Conservation (phyloP, 2,113 vertebrate species). For the Rhinogobius similis region DNA sequence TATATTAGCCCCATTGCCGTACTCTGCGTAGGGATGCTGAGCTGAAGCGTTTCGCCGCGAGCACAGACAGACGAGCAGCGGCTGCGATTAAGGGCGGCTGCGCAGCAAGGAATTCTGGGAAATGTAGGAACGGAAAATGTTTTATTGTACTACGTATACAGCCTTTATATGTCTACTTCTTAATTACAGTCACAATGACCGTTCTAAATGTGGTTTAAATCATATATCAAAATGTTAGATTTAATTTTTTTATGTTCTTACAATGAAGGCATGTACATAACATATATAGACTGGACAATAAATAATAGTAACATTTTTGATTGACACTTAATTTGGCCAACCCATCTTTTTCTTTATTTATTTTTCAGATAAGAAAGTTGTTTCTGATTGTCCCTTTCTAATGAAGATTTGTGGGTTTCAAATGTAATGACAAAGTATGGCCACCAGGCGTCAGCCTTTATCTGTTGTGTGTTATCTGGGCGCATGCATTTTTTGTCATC, state of each 20-base stretch:
- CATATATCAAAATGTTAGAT: neutral
- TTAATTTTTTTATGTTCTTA: neutral
- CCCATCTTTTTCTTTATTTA: neutral
- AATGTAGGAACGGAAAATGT: conserved; percentile 61
- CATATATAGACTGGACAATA: too few species aligned
- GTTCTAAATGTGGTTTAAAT: neutral
- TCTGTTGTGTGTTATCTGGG: neutral
- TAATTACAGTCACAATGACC: neutral
- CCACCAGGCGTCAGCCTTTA: neutral
- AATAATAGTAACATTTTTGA: too few species aligned
- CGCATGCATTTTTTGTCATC: neutral
- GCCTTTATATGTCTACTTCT: neutral
- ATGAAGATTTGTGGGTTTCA: neutral
- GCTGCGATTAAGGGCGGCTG: conserved; percentile 66
- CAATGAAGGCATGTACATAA: neutral
- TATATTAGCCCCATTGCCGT: conserved; percentile 57
- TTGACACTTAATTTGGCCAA: too few species aligned
- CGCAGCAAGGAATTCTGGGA: conserved; percentile 72
- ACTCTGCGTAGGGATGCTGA: conserved; percentile 75
- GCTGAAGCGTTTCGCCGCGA: conserved; percentile 60
- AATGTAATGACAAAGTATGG: neutral
- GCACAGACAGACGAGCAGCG: conserved; percentile 60
- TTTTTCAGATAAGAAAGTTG: neutral
- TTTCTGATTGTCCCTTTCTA: neutral
- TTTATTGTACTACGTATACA: neutral